phyloP scores from a whole-genome alignment of 1,140 invertebrate genomes.

The Zaprionus africanus region DNA sequence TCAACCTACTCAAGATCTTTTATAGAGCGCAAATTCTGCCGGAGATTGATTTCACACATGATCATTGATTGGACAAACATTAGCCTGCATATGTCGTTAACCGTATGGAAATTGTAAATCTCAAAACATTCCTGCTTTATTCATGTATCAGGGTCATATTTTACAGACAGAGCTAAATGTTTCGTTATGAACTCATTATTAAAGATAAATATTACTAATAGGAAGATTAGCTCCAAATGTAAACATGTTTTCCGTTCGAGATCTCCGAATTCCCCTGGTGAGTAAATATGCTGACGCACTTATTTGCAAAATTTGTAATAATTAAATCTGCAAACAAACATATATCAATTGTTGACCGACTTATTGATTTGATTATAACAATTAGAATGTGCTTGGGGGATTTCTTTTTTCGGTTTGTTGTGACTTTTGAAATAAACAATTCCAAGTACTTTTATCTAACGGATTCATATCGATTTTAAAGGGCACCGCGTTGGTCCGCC shows the following conservation, averaged over 20 bases:
- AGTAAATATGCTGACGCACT: conserved; percentile 54
- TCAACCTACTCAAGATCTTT: conserved; percentile 48
- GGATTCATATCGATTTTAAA: conserved; percentile 8
- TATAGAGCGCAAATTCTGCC: conserved; percentile 57
- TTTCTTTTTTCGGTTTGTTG: conserved; percentile 23
- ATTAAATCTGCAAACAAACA: conserved; percentile 41
- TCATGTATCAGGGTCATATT: conserved; percentile 46
- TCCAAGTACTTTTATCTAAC: conserved; percentile 14
- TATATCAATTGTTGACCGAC: conserved; percentile 24
- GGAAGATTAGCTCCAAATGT: conserved; percentile 4
- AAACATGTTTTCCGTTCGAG: conserved; percentile 27
- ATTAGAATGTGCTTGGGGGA: conserved; percentile 31
- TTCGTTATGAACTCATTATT: conserved; percentile 5
- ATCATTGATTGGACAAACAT: conserved; percentile 74
- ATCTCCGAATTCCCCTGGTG: conserved; percentile 20
- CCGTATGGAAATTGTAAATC: conserved; percentile 34
- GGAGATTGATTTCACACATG: conserved; percentile 71
- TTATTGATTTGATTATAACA: conserved; percentile 50
- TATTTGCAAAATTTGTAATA: conserved; percentile 36
- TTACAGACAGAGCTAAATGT: conserved; percentile 19
- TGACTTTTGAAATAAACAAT: conserved; percentile 28
- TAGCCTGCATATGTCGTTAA: conserved; percentile 63
- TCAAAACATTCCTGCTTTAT: conserved; percentile 12
- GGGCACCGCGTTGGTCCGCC: not conserved
- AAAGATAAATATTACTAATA: conserved; percentile 32